Evolutionary conservation across 2,888 invertebrate genomes (phyloP).

Genomic region (Plusia festucae): DNA sequence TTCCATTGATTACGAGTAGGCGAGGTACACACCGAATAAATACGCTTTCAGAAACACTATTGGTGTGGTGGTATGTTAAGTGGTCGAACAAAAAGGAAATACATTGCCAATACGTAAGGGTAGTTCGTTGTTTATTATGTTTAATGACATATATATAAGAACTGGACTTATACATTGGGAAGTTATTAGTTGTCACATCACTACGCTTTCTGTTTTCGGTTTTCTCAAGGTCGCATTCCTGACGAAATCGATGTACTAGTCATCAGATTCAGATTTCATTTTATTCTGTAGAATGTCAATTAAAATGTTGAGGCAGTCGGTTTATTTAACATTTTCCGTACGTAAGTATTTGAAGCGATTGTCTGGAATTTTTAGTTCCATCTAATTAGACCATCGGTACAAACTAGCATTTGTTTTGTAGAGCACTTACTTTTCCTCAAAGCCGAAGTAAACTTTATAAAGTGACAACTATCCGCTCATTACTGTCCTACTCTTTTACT

Average conservation of each 20-base stretch:
- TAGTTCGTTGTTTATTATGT: constrained; percentile 29
- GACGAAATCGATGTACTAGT: no score
- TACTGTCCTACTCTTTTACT: constrained; percentile 2
- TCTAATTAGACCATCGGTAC: neutral
- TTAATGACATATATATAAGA: neutral
- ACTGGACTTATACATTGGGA: neutral
- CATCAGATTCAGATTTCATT: no score
- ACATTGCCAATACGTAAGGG: constrained; percentile 32
- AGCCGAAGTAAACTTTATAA: constrained; percentile 4
- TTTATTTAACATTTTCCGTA: neutral
- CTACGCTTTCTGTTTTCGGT: no score
- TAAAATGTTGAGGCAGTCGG: no score
- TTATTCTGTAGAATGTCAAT: neutral
- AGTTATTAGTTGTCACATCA: neutral
- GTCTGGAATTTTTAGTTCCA: no score
- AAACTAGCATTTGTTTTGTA: constrained; percentile 4
- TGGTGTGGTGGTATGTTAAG: constrained; percentile 42
- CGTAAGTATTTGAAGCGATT: no score
- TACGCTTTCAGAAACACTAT: constrained; percentile 31
- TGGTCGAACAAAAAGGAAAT: constrained; percentile 36
- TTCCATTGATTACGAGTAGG: constrained; percentile 69
- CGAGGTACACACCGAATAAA: constrained; percentile 48
- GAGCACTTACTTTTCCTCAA: constrained; percentile 4
- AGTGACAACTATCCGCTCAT: constrained; percentile 1
- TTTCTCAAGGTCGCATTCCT: no score